A percentile compares a stretch with the other conserved stretches of the same genome.
Conservation (phyloP, 1,140 invertebrate species). For the Chlorops oryzae region DNA sequence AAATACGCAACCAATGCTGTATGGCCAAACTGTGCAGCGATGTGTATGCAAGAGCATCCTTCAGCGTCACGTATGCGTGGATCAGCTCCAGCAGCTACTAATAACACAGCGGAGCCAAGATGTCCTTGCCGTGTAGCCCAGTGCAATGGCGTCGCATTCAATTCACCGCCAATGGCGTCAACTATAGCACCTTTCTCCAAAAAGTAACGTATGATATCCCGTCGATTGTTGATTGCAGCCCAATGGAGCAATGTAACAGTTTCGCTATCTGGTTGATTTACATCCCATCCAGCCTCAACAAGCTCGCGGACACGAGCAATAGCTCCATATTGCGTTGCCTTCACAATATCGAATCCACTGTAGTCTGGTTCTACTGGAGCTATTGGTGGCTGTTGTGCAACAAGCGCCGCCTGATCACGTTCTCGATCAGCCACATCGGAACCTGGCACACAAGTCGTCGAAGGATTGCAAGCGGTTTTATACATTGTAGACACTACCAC, state of each 20-base stretch:
- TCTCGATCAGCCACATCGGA: slow-evolving; percentile 50
- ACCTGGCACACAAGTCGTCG: slow-evolving; percentile 52
- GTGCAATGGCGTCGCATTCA: slow-evolving; percentile 92
- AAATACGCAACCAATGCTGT: slow-evolving; percentile 96
- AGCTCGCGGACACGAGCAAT: slow-evolving; percentile 77
- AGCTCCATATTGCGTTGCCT: slow-evolving; percentile 90
- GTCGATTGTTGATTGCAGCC: slow-evolving; percentile 97
- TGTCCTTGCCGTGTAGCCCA: slow-evolving; percentile 98
- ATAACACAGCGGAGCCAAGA: slow-evolving; percentile 78
- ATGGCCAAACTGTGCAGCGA: slow-evolving; percentile 95
- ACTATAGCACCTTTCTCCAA: slow-evolving; percentile 82
- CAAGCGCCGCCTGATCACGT: slow-evolving; percentile 50
- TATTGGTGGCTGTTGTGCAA: slow-evolving; percentile 53
- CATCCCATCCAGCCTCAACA: slow-evolving; percentile 81
- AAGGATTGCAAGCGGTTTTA: slow-evolving; percentile 59
- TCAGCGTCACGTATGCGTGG: slow-evolving; percentile 88
- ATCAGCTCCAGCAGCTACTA: slow-evolving; percentile 92
- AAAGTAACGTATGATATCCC: slow-evolving; percentile 85
- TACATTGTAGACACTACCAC: slow-evolving; percentile 53
- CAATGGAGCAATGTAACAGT: slow-evolving; percentile 97
- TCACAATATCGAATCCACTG: slow-evolving; percentile 85
- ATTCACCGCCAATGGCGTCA: slow-evolving; percentile 91
- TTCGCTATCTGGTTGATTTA: slow-evolving; percentile 82
- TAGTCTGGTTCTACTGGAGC: slow-evolving; percentile 64
- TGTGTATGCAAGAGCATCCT: slow-evolving; percentile 91